Percentiles rank a stretch among this genome's conserved stretches.
Evolutionary conservation across 2,888 invertebrate genomes (phyloP).

Genomic region (Hetaerina titia): DNA sequence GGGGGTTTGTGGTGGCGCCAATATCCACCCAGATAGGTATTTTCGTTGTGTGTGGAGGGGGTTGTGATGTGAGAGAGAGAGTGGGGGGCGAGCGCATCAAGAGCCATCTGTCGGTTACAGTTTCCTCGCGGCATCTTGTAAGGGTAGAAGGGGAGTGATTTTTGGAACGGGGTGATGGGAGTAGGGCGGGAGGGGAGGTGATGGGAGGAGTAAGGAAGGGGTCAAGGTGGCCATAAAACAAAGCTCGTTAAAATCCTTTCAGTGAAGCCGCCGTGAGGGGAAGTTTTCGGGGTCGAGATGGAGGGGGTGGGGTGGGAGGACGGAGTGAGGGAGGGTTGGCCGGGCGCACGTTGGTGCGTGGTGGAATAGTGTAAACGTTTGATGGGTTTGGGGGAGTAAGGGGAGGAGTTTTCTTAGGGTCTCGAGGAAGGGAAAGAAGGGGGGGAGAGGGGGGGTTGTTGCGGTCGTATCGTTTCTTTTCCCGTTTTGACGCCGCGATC

Average conservation of each 20-base stretch:
- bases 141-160: neutral
- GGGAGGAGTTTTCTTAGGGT: neutral
- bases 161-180: neutral
- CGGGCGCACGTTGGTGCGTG: no score
- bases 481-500: slow-evolving; percentile 62
- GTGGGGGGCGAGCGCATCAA: neutral
- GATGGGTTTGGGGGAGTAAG: neutral
- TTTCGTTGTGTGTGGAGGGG: neutral
- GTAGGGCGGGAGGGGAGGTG: neutral
- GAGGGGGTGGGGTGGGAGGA: neutral
- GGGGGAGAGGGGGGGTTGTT: neutral
- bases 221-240: slow-evolving; percentile 66
- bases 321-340: neutral
- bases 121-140: neutral
- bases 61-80: no score
- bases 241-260: slow-evolving; percentile 66
- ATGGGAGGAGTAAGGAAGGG: neutral
- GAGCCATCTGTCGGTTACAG: neutral
- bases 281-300: neutral
- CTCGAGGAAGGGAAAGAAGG: neutral
- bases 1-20: neutral
- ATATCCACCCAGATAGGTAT: neutral
- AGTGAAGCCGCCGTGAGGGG: slow-evolving; percentile 53
- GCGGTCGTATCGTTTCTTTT: slow-evolving; percentile 54
- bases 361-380: no score